Base-by-base conservation (phyloP, 2,888 invertebrate species). In the Blastobasis adustella region DNA sequence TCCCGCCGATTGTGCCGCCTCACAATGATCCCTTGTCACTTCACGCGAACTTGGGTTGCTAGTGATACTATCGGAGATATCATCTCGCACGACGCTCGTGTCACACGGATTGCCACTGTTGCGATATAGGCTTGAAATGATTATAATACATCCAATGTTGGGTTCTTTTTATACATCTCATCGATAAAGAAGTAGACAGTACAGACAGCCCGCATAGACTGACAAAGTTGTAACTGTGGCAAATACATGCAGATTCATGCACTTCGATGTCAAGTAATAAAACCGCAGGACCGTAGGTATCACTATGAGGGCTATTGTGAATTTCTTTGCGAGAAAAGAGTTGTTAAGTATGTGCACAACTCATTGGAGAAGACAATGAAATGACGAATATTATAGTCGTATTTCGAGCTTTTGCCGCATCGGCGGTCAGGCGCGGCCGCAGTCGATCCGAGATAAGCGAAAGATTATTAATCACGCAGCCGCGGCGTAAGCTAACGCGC, bases 11-110 rank as follows among this genome's bases (percentile, higher is more conserved):
- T 77, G 79, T 76, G 62, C 61, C 64, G 61, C 63, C 67, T 70
- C 73, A 80, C 81, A 76, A 74, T 70, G 78, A 76, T 81, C 85
- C 84, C 84, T 69, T 72, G 83, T 85, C 85, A 85, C 64, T 63
- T 59, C 54, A 53, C 58, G 55, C 72, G 74, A 74, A 76, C 78
- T 67, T 71, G 72, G 54, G 49, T 52, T 48, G 36, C 51, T 37
- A 44, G 41, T 47, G 49, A 54, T 45, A 51, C n/a, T 6, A 51
- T 51, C 44, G 47, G 6, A 4, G 47, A 51, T 38, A 23, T 23
- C 23, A 23, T 23, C 23, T 23, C 3, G 23, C 23, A 23, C 23
- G 23, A 23, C 23, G 23, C 23, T 23, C 23, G 23, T 23, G 23
- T 23, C 23, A 23, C 23, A 23, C 23, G 23, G 23, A 23, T 23